Base-by-base conservation (phyloP, 2,888 invertebrate genomes). In the Tipula unca region DNA sequence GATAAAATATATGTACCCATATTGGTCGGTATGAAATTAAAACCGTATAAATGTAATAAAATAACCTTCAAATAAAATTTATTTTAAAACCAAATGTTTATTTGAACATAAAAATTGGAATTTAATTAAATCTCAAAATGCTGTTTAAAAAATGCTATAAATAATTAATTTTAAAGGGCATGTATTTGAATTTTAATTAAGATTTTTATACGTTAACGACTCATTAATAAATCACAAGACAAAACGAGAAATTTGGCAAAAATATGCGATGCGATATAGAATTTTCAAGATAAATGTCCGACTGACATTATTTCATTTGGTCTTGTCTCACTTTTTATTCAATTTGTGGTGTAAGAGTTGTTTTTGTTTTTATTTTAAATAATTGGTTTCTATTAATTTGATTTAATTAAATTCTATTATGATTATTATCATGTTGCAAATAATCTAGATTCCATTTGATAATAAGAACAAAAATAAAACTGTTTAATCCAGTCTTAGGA, bases 361-460 rank as follows among this genome's bases (percentile, higher is more conserved):
- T 48, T 48, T 6, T 39, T 10, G 3, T 20, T n/a, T n/a, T n/a
- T n/a, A n/a, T n/a, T n/a, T n/a, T n/a, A 69, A 69, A 54, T 54
- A 54, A 69, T 69, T 69, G 25, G 25, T 69, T 69, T 69, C 69
- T 25, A 69, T 69, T 69, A 69, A 25, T 69, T 69, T 25, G n/a
- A 69, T 69, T 69, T 69, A 69, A 69, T 69, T 69, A 69, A 69
- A 54, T 54, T 54, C 48, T 54, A 54, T 69, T 69, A 69, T 69
- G 69, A 69, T 69, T 25, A 69, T 25, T 25, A 69, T 69, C 10
- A 69, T 69, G 25, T 69, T 69, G 69, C 69, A 69, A 69, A 69
- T 69, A 69, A 69, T 69, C 69, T 69, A 69, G 69, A 69, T 69
- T 69, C 69, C 8, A 25, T 25, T 69, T 25, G 25, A 25, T 20